Percentiles rank a stretch among this genome's conserved stretches.
phyloP scores from a whole-genome alignment of 1,140 invertebrate species.

The Copidosoma floridanum region DNA sequence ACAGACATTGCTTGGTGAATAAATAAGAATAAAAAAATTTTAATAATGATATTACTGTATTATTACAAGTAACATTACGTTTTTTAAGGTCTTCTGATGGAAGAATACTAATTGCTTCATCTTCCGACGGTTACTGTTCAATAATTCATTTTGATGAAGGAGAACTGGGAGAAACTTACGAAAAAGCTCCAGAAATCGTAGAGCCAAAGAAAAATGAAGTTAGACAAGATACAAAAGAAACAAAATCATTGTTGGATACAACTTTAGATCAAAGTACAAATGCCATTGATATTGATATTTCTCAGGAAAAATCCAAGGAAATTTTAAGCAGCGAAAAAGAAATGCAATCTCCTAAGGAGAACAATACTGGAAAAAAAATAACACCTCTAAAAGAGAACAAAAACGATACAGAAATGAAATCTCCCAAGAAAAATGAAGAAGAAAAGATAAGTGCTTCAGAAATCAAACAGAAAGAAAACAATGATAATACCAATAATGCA shows the following conservation, averaged over 20 bases:
- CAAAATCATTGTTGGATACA: constrained; percentile 9
- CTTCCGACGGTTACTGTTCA: constrained; percentile 95
- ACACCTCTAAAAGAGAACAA: too few species aligned
- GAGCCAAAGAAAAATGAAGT: constrained; percentile 37
- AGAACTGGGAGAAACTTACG: constrained; percentile 78
- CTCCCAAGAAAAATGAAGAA: constrained; percentile 18
- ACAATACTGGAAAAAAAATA: too few species aligned
- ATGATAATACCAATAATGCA: too few species aligned
- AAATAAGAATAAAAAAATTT: too few species aligned
- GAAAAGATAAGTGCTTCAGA: background rate
- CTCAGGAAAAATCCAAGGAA: too few species aligned
- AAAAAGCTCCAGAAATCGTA: constrained; percentile 21
- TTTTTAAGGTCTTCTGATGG: constrained; percentile 81
- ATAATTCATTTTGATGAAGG: constrained; percentile 78
- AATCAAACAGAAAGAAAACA: background rate
- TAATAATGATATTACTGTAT: too few species aligned
- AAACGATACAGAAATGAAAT: too few species aligned
- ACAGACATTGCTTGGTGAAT: constrained; percentile 91
- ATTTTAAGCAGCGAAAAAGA: too few species aligned
- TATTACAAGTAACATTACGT: too few species aligned
- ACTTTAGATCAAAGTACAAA: constrained; percentile 41
- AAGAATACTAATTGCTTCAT: constrained; percentile 77
- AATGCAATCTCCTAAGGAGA: too few species aligned
- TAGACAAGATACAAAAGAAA: constrained; percentile 30
- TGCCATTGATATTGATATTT: constrained; percentile 52